Percentiles rank a stretch among this genome's conserved stretches.
phyloP scores from a whole-genome alignment of 2,113 vertebrate species.

The Orthonyx spaldingii region DNA sequence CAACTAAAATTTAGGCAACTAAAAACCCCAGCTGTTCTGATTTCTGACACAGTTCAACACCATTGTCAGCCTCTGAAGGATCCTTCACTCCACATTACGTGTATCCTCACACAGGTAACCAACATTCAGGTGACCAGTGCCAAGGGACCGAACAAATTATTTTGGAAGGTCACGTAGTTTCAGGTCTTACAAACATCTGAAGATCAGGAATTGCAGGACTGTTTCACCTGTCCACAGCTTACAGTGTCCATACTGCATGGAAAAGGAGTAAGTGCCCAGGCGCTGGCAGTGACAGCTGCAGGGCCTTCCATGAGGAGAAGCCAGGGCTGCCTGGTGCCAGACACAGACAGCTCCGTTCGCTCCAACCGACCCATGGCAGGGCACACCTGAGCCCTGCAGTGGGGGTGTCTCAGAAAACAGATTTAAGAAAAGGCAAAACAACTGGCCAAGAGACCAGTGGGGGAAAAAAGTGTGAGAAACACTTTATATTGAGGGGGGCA shows the following conservation, averaged over 20 bases:
- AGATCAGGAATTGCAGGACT: neutral
- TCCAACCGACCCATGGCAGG: neutral
- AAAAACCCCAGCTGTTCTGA: neutral
- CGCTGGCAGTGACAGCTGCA: neutral
- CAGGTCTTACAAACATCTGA: neutral
- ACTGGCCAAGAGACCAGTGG: rapidly evolving
- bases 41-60: neutral
- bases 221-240: neutral
- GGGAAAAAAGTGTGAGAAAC: neutral
- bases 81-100: neutral
- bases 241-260: neutral
- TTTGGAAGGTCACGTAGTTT: neutral
- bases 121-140: rapidly evolving
- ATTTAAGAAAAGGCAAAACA: neutral
- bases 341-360: rapidly evolving
- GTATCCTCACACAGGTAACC: neutral
- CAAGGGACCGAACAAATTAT: neutral
- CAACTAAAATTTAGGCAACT: neutral
- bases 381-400: neutral
- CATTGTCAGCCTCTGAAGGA: neutral
- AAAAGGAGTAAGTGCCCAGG: neutral
- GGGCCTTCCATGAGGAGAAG: neutral
- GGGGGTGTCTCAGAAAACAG: rapidly evolving
- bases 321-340: rapidly evolving
- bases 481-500: neutral